phyloP scores from a whole-genome alignment of 2,888 invertebrate genomes.

The Hypselothyrea guttata region DNA sequence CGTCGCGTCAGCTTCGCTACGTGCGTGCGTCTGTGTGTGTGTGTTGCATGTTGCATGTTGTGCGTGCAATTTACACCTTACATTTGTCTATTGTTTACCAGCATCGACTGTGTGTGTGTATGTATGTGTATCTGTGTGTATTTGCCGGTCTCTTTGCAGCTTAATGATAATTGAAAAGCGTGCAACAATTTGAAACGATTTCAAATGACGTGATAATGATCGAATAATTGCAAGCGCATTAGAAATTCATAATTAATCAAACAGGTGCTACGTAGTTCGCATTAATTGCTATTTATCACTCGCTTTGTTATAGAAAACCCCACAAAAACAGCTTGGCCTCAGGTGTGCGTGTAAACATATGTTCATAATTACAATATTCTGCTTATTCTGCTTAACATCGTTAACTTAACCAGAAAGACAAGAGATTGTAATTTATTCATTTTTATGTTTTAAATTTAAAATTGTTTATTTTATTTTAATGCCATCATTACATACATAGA shows the following conservation, averaged over 20 bases:
- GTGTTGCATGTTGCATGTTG: slow-evolving; percentile 19
- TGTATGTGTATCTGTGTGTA: slow-evolving; percentile 12
- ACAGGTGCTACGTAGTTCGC: slow-evolving; percentile 32
- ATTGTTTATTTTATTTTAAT: too few species aligned
- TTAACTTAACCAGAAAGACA: too few species aligned
- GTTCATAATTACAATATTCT: too few species aligned
- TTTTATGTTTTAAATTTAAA: too few species aligned
- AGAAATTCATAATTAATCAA: slow-evolving; percentile 36
- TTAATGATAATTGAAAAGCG: slow-evolving; percentile 72
- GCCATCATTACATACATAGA: too few species aligned
- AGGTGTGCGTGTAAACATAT: too few species aligned
- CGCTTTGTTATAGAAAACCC: too few species aligned
- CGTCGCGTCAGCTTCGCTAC: slow-evolving; percentile 57
- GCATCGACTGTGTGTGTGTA: slow-evolving; percentile 31
- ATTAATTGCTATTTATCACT: background rate
- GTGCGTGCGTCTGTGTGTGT: slow-evolving; percentile 6
- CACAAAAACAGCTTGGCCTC: too few species aligned
- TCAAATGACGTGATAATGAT: slow-evolving; percentile 5
- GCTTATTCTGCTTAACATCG: too few species aligned
- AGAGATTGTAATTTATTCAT: too few species aligned
- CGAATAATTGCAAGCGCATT: too few species aligned
- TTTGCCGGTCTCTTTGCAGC: slow-evolving; percentile 38
- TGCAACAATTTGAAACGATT: background rate
- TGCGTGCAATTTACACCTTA: slow-evolving; percentile 52
- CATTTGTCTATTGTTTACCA: slow-evolving; percentile 59